These are phyloP conservation scores for Artibeus jamaicensis DNA, from an alignment of 2,797 vertebrate species.

Conservation along the genomic window DNA sequence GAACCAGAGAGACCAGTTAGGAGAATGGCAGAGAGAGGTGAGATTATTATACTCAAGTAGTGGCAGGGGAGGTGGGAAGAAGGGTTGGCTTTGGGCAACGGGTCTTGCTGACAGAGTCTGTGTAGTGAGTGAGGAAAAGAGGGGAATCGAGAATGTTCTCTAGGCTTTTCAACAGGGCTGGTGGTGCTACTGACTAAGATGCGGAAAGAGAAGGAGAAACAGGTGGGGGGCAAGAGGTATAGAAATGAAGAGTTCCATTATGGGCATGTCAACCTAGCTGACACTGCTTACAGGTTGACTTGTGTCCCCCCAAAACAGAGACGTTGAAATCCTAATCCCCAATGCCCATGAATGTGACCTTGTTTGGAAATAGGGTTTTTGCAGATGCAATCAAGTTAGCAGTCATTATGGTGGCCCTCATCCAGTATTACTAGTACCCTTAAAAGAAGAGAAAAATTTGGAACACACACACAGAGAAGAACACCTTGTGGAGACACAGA, in stretches of 20 bases:
- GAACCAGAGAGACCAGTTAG: not conserved
- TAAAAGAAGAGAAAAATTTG: not conserved
- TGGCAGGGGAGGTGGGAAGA: accelerated
- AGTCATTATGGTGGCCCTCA: not conserved
- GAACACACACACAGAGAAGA: not conserved
- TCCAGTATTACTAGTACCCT: not conserved
- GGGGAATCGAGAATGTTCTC: not conserved
- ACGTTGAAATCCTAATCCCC: not conserved
- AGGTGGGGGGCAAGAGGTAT: not conserved
- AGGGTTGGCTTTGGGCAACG: not conserved
- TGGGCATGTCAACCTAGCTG: not conserved
- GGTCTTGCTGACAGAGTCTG: not conserved
- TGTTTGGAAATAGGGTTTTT: not conserved
- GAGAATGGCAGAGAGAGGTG: not conserved
- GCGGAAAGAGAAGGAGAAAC: not conserved
- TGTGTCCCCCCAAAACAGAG: not conserved
- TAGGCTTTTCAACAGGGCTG: not conserved
- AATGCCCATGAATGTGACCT: not conserved
- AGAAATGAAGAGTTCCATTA: not conserved
- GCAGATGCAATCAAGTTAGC: not conserved
- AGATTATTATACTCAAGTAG: not conserved
- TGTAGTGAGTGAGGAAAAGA: not conserved
- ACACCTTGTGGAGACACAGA: not conserved
- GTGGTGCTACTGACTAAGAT: not conserved
- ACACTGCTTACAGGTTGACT: not conserved